These are phyloP conservation scores for Epistrophe eligans DNA, from an alignment of 2,888 invertebrate genomes.

Conservation along the genomic window DNA sequence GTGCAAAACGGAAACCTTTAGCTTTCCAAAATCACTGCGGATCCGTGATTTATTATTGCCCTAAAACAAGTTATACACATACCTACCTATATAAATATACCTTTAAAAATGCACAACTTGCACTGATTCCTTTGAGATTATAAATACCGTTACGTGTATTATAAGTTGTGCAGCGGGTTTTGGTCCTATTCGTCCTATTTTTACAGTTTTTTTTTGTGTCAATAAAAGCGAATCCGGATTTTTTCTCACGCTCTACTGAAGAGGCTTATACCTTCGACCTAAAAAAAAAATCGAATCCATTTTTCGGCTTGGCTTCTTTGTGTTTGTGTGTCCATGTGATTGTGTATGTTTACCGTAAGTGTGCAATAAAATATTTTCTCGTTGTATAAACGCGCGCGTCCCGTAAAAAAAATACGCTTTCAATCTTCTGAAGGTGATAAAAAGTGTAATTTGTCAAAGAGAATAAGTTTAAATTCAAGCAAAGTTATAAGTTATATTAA, in stretches of 20 bases:
- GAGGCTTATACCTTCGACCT: constrained; percentile 29
- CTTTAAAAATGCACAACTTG: constrained; percentile 44
- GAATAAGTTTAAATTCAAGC: background rate
- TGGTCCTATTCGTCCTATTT: constrained; percentile 27
- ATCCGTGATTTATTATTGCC: constrained; percentile 63
- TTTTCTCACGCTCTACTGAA: constrained; percentile 35
- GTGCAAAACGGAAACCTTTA: constrained; percentile 56
- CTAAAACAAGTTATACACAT: constrained; percentile 40
- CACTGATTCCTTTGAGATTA: constrained; percentile 23
- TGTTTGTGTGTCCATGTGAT: constrained; percentile 16
- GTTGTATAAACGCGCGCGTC: constrained; percentile 53
- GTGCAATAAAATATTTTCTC: constrained; percentile 14
- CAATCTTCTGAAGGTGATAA: constrained; percentile 22
- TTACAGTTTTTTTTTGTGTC: constrained; percentile 36
- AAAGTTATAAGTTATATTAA: background rate
- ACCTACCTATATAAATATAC: constrained; percentile 22
- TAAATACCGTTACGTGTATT: constrained; percentile 18
- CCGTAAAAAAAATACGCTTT: constrained; percentile 5
- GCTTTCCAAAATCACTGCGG: constrained; percentile 45
- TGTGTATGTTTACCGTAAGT: constrained; percentile 13
- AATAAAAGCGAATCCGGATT: constrained; percentile 55
- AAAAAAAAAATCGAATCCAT: constrained; percentile 53
- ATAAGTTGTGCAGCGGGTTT: constrained; percentile 13
- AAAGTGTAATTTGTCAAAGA: constrained; percentile 27
- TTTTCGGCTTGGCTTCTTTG: background rate